These are phyloP conservation scores for Poeciliopsis prolifica DNA, from an alignment of 2,113 vertebrate genomes.

Conservation along the genomic window DNA sequence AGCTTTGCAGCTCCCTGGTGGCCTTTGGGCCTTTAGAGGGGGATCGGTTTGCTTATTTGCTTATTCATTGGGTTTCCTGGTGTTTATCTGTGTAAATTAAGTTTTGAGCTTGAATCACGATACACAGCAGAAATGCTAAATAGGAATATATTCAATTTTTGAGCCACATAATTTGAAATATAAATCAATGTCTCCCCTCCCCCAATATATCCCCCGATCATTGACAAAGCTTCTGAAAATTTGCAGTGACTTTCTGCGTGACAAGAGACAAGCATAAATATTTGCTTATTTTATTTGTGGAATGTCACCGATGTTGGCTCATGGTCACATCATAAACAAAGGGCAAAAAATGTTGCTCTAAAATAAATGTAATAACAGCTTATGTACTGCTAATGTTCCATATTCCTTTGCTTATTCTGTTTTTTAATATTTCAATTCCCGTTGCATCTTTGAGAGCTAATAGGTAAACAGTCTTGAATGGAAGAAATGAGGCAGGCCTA, in stretches of 20 bases:
- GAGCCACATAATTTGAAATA: constrained; percentile 32
- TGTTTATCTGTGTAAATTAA: neutral
- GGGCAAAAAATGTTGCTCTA: constrained; percentile 57
- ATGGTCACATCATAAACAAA: constrained; percentile 72
- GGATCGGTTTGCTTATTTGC: neutral
- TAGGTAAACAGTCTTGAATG: constrained; percentile 85
- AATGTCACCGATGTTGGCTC: constrained; percentile 48
- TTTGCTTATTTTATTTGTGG: constrained; percentile 63
- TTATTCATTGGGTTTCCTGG: neutral
- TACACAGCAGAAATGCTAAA: constrained; percentile 11
- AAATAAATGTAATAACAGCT: constrained; percentile 76
- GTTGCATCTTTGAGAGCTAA: constrained; percentile 82
- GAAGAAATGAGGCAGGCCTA: constrained; percentile 83
- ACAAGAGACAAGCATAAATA: constrained; percentile 53
- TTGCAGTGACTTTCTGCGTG: constrained; percentile 25
- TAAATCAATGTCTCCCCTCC: constrained; percentile 23
- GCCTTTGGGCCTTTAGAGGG: neutral
- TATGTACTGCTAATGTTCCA: constrained; percentile 77
- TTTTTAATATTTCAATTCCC: constrained; percentile 80
- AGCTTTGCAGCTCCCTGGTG: neutral
- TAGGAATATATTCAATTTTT: constrained; percentile 28
- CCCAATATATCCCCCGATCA: constrained; percentile 19
- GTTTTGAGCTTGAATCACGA: neutral
- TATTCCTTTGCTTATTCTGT: constrained; percentile 66
- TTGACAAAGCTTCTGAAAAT: constrained; percentile 47